Percentiles rank a stretch among this genome's conserved stretches.
phyloP scores from a whole-genome alignment of 2,888 invertebrate species.

The Ischnura elegans region DNA sequence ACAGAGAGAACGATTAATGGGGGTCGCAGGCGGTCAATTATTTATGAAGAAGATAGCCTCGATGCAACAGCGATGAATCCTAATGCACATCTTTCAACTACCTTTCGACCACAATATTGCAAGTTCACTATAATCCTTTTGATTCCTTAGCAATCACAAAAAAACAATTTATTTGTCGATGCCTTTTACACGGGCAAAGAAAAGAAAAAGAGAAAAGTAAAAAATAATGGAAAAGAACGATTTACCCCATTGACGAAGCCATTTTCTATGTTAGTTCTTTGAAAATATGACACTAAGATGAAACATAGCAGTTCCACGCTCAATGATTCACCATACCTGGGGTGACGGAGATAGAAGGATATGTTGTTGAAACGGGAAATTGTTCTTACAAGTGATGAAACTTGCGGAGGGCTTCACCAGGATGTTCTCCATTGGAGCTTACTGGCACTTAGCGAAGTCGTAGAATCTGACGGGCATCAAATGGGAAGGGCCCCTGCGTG shows the following conservation, averaged over 20 bases:
- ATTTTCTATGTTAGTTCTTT: not conserved
- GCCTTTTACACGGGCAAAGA: not conserved
- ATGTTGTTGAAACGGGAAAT: not conserved
- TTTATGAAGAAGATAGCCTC: not conserved
- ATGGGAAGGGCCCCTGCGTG: not conserved
- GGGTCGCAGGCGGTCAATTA: not conserved
- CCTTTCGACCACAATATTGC: not conserved
- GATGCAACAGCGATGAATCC: not conserved
- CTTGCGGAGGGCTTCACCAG: not conserved
- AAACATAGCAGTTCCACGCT: not conserved
- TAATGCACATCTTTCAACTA: not conserved
- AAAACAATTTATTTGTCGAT: not conserved
- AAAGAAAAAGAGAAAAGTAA: too few species aligned
- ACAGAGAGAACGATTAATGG: slow-evolving; percentile 9
- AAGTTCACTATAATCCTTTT: not conserved
- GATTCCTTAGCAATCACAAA: not conserved
- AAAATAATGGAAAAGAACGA: too few species aligned
- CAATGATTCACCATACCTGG: not conserved
- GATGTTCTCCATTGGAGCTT: not conserved
- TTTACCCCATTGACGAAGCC: too few species aligned
- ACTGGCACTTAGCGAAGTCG: not conserved
- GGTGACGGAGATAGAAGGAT: not conserved
- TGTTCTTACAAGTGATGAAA: not conserved
- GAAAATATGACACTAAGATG: not conserved
- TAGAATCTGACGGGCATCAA: not conserved